phyloP scores from a whole-genome alignment of 2,113 vertebrate species.

The Melanerpes formicivorus region DNA sequence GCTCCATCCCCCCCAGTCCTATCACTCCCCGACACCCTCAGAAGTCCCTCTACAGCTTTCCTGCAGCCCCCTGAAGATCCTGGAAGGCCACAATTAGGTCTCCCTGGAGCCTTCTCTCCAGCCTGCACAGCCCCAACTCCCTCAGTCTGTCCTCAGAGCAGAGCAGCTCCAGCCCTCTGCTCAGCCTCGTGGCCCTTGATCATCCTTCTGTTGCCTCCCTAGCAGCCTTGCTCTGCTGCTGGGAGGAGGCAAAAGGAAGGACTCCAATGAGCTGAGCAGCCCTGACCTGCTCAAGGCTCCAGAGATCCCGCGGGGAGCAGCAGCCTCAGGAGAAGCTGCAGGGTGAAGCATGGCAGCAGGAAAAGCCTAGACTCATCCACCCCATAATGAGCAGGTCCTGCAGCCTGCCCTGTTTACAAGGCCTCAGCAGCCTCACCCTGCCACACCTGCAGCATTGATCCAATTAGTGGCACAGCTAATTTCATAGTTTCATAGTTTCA shows the following conservation, averaged over 20 bases:
- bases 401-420: constrained; percentile 1
- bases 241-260: neutral
- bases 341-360: neutral
- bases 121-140: no score
- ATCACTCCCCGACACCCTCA: no score
- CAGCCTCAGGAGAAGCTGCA: constrained; percentile 20
- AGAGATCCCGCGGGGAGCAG: neutral
- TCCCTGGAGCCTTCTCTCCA: no score
- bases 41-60: no score
- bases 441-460: neutral
- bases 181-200: no score
- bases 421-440: neutral
- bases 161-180: no score
- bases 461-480: constrained; percentile 4
- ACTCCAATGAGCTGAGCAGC: neutral
- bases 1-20: no score
- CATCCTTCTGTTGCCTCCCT: no score
- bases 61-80: no score
- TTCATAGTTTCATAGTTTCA: no score
- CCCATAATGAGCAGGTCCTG: constrained; percentile 24
- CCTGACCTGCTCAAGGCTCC: neutral
- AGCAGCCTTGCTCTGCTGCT: neutral
- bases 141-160: no score
- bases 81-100: no score
- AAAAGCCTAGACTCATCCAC: constrained; percentile 29